Base-by-base conservation (phyloP, 2,888 invertebrate species). In the Scaptomyza parva region DNA sequence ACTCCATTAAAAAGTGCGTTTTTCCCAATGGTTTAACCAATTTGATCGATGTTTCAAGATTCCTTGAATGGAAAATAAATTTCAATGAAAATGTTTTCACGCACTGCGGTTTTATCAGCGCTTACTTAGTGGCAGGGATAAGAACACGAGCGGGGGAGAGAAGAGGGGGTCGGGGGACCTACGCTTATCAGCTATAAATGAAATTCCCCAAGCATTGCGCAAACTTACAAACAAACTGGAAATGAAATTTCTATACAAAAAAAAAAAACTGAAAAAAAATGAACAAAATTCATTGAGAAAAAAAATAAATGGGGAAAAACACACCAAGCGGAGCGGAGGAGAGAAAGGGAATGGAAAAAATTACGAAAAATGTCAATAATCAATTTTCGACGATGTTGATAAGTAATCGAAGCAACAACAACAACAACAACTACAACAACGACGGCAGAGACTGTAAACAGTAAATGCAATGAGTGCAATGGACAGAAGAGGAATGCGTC, bases 301-400 rank as follows among this genome's bases (percentile, higher is more conserved):
- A 61, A 40, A 28, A 45, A 35, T 0, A n/a, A n/a, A n/a, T n/a
- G n/a, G n/a, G n/a, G n/a, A n/a, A n/a, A n/a, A n/a, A n/a, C n/a
- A n/a, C n/a, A n/a, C n/a, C n/a, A n/a, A n/a, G n/a, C n/a, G n/a
- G n/a, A n/a, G n/a, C n/a, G n/a, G n/a, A n/a, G n/a, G n/a, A n/a
- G n/a, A n/a, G n/a, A n/a, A n/a, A n/a, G n/a, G n/a, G n/a, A 39
- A 37, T 12, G 35, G 14, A 9, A 52, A 64, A 53, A 51, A 68
- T 71, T 41, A 71, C 41, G 40, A 50, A 72, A 72, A 72, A 73
- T 71, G 78, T 76, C 85, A 69, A 82, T 82, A 78, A 78, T 76
- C 76, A 81, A 74, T 73, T 59, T 59, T 63, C 26, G 51, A 48
- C 61, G 57, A 50, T 65, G n/a, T n/a, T n/a, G 80, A 81, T 81